Evolutionary conservation across 2,888 invertebrate species (phyloP), one percentile per base, ranked within the genome.

Genomic region (Carpatolechia fugitivella): DNA sequence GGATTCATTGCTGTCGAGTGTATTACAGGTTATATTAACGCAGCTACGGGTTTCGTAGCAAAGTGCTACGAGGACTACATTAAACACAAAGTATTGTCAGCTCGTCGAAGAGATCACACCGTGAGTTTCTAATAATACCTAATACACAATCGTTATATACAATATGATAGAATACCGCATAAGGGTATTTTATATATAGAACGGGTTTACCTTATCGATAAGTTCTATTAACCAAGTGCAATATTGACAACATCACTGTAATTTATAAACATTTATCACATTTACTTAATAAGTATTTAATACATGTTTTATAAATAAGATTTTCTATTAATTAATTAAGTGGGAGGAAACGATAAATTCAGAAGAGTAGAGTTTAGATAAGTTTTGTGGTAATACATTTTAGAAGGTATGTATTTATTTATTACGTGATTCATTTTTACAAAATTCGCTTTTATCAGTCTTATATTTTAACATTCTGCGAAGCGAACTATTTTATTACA

Each of bases 391-490:
- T 41, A 41, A 47, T 55, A 52, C 54, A 48, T 47, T 24, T 24
- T 6, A 24, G 24, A 24, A 24, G 3, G 24, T 24, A 24, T 24
- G 24, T 24, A 24, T 24, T 24, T 24, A 16, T 52, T 52, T 49
- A 56, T 56, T 55, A 57, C 44, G 52, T 38, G 52, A 18, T 53
- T 54, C 13, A 52, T 69, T 70, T 70, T 68, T 73, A 70, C 58
- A 73, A 85, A 87, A 87, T 85, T 87, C 86, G 86, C 83, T 85
- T 85, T 82, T 76, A 80, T 87, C 86, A 87, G 86, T 87, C 86
- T 87, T 86, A 80, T 74, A 68, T 64, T 65, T 64, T 66, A 50
- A 35, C 2, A 47, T 13, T 31, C 44, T 56, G 55, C 33, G 44
- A 55, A 46, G 40, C 40, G 13, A 38, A 40, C 51, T 51, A 51